A percentile compares a stretch with the other conserved stretches of the same genome.
Evolutionary conservation across 2,888 invertebrate species (phyloP).

Genomic region (Melinaea marsaeus): DNA sequence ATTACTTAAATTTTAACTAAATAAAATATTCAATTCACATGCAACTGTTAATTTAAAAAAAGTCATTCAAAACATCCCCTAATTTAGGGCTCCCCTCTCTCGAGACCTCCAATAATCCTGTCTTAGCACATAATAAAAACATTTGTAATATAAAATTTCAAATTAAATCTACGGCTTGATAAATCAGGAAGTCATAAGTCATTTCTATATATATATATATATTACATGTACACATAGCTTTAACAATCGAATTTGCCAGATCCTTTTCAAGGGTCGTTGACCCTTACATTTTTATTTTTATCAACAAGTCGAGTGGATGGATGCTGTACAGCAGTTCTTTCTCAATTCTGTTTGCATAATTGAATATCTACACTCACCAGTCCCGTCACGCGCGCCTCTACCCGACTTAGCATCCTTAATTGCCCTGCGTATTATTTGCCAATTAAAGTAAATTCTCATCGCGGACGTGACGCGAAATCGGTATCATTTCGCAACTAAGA

Average conservation of each 20-base stretch:
- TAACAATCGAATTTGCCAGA: conserved; percentile 1
- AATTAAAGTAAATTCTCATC: conserved; percentile 78
- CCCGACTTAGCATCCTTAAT: conserved; percentile 77
- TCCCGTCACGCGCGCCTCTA: conserved; percentile 73
- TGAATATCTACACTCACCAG: conserved; percentile 67
- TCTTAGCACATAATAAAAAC: too few species aligned
- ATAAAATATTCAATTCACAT: too few species aligned
- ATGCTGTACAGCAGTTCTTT: conserved; percentile 55
- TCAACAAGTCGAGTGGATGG: conserved; percentile 20
- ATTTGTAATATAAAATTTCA: too few species aligned
- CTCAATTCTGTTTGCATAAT: conserved; percentile 72
- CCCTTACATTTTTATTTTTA: conserved; percentile 36
- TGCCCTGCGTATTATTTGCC: conserved; percentile 78
- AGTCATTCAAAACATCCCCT: too few species aligned
- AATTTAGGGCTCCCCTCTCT: too few species aligned
- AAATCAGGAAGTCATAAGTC: too few species aligned
- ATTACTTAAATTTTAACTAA: too few species aligned
- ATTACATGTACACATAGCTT: too few species aligned
- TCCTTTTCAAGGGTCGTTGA: conserved; percentile 9
- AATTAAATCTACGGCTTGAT: too few species aligned
- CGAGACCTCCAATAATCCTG: too few species aligned
- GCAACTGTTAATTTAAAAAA: too few species aligned
- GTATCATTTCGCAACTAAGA: conserved; percentile 57
- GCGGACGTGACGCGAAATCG: conserved; percentile 73
- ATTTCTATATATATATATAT: too few species aligned